Percentiles rank a stretch among this genome's conserved stretches.
phyloP scores from a whole-genome alignment of 1,140 invertebrate genomes.

The Thereuonema tuberculata region DNA sequence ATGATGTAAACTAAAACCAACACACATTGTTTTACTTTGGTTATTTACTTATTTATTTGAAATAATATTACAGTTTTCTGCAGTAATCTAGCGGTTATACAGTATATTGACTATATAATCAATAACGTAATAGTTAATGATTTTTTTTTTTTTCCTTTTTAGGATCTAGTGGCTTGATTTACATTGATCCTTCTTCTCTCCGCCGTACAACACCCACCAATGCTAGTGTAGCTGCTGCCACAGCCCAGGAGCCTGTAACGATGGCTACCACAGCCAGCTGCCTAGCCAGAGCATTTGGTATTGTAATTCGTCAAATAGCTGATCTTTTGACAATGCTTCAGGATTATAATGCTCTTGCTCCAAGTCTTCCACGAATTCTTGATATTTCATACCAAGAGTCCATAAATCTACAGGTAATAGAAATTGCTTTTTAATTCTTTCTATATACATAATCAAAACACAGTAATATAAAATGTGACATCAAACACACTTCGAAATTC shows the following conservation, averaged over 20 bases:
- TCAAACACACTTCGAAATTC: no score
- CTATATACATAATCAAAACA: no score
- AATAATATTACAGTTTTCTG: no score
- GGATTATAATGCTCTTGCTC: constrained; percentile 49
- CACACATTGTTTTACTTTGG: no score
- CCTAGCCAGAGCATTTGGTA: constrained; percentile 81
- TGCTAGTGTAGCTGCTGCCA: constrained; percentile 40
- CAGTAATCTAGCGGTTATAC: no score
- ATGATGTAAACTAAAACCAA: no score
- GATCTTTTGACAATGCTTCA: constrained; percentile 70
- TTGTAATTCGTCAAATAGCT: constrained; percentile 81
- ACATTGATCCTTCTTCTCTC: constrained; percentile 81
- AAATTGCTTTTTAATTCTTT: no score
- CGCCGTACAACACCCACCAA: constrained; percentile 52
- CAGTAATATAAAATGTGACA: no score
- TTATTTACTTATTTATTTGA: no score
- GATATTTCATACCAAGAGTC: constrained; percentile 55
- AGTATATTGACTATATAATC: no score
- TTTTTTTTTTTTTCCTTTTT: no score
- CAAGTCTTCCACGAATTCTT: constrained; percentile 43
- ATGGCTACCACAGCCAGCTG: constrained; percentile 88
- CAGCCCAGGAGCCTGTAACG: constrained; percentile 68
- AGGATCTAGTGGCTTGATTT: constrained; percentile 75
- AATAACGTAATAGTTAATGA: no score
- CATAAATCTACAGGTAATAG: constrained; percentile 32